phyloP scores from a whole-genome alignment of 2,113 vertebrate genomes.

The Engraulis encrasicolus region DNA sequence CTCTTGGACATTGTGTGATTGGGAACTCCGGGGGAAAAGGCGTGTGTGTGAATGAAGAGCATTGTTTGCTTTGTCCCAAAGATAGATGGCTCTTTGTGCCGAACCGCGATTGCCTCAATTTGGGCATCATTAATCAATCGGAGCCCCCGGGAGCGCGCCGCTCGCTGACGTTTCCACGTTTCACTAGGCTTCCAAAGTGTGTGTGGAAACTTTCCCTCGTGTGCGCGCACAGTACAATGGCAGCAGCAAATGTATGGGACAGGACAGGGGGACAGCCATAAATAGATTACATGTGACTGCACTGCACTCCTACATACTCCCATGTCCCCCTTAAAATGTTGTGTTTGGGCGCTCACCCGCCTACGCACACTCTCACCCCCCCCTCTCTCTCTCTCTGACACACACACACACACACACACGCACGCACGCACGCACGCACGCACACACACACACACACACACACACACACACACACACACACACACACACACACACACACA shows the following conservation, averaged over 20 bases:
- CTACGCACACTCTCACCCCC: too few relatives aligned
- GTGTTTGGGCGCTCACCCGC: neutral
- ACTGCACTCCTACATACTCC: too few relatives aligned
- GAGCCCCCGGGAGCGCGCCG: neutral
- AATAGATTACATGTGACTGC: constrained; percentile 10
- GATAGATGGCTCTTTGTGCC: constrained; percentile 24
- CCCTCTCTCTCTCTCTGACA: too few relatives aligned
- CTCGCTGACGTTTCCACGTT: neutral
- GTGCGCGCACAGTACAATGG: neutral
- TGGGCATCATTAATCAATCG: neutral
- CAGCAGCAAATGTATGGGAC: neutral
- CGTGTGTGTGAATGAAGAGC: constrained; percentile 60
- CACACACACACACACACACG: neutral
- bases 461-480: neutral
- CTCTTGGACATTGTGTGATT: constrained; percentile 57
- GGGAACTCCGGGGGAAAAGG: neutral
- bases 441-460: too few relatives aligned
- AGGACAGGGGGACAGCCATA: too few relatives aligned
- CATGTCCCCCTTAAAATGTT: neutral
- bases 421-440: too few relatives aligned
- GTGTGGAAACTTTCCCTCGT: neutral
- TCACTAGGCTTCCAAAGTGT: neutral
- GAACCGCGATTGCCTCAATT: neutral
- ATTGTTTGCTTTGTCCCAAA: constrained; percentile 47
- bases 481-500: neutral